These are phyloP conservation scores for Plutomurus gul DNA, from an alignment of 1,140 invertebrate species.

Conservation along the genomic window DNA sequence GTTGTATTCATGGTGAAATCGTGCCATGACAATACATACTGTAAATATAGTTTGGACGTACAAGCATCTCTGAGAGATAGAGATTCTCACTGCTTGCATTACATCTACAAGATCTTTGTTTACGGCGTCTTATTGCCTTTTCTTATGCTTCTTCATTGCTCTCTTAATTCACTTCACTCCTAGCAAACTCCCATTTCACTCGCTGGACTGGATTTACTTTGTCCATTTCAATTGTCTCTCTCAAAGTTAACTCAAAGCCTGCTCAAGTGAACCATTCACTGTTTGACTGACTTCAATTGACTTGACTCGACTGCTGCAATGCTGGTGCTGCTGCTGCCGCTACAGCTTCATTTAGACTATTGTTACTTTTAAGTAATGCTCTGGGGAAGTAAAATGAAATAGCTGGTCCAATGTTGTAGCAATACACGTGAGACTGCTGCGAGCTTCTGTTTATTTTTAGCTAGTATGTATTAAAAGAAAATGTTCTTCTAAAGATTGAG, in stretches of 20 bases:
- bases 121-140: slow-evolving; percentile 23
- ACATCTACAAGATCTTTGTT: slow-evolving; percentile 3
- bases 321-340: too few species aligned
- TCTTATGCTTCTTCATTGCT: slow-evolving; percentile 26
- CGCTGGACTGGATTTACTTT: slow-evolving; percentile 25
- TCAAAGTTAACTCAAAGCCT: background rate
- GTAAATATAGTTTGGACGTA: background rate
- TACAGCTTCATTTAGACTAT: background rate
- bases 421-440: too few species aligned
- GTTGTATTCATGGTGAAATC: too few species aligned
- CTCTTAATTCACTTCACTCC: slow-evolving; percentile 29
- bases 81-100: background rate
- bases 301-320: background rate
- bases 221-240: slow-evolving; percentile 15
- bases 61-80: background rate
- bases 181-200: slow-evolving; percentile 18
- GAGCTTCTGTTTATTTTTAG: too few species aligned
- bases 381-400: too few species aligned
- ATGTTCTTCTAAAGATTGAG: too few species aligned
- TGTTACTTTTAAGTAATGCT: background rate
- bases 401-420: too few species aligned
- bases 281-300: background rate
- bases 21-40: background rate
- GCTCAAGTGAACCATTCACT: slow-evolving; percentile 2
- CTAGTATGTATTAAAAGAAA: too few species aligned